Evolutionary conservation across 2,888 invertebrate genomes (phyloP).

Genomic region (Diarsia rubi): DNA sequence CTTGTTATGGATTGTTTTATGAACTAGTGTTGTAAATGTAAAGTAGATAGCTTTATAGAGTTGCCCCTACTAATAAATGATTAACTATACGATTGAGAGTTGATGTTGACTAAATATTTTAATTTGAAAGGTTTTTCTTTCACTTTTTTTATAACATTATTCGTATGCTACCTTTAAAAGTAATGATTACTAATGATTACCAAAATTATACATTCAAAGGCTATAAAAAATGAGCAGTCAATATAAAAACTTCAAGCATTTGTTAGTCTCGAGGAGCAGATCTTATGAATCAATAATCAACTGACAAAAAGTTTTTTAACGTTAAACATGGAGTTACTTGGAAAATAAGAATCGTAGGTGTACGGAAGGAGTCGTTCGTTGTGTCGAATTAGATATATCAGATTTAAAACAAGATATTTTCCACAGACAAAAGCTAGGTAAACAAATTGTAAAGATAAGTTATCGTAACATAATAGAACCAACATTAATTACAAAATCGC

Average conservation of each 20-base stretch:
- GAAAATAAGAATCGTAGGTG: not conserved
- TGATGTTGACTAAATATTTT: slow-evolving; percentile 23
- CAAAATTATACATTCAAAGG: slow-evolving; percentile 41
- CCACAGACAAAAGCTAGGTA: slow-evolving; percentile 14
- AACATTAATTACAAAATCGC: slow-evolving; percentile 19
- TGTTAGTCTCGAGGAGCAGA: slow-evolving; percentile 30
- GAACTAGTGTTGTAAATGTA: slow-evolving; percentile 57
- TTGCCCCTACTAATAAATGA: slow-evolving; percentile 9
- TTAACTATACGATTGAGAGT: slow-evolving; percentile 23
- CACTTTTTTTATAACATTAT: slow-evolving; percentile 39
- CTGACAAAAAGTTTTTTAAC: slow-evolving; percentile 26
- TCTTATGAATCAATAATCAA: slow-evolving; percentile 45
- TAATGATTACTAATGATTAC: slow-evolving; percentile 48
- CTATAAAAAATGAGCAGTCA: slow-evolving; percentile 31
- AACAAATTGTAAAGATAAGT: slow-evolving; percentile 26
- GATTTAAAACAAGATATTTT: slow-evolving; percentile 26
- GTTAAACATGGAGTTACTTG: not conserved
- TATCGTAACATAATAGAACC: slow-evolving; percentile 22
- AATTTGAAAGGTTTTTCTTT: slow-evolving; percentile 13
- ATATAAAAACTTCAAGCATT: slow-evolving; percentile 43
- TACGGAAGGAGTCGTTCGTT: not conserved
- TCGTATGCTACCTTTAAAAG: slow-evolving; percentile 31
- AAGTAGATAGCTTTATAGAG: slow-evolving; percentile 31
- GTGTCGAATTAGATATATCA: not conserved
- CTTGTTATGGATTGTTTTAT: slow-evolving; percentile 61